These are phyloP conservation scores for Pelmatolapia mariae DNA, from an alignment of 2,113 vertebrate species.

Conservation along the genomic window DNA sequence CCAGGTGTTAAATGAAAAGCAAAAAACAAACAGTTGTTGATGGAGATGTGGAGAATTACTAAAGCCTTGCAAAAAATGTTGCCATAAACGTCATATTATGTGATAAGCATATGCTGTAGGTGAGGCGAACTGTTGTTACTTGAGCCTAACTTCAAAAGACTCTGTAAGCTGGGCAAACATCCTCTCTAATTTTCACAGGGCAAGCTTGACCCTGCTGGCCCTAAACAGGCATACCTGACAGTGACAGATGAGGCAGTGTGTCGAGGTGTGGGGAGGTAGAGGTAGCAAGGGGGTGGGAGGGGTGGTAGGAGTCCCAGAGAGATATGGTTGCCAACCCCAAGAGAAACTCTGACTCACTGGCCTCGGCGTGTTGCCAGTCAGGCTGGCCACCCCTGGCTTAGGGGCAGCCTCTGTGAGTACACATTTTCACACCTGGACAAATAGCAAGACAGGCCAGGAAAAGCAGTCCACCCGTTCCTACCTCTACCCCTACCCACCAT, in stretches of 20 bases:
- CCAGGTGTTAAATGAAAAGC: slow-evolving; percentile 40
- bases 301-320: slow-evolving; percentile 35
- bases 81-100: slow-evolving; percentile 16
- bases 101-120: slow-evolving; percentile 37
- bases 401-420: slow-evolving; percentile 58
- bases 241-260: slow-evolving; percentile 70
- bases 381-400: slow-evolving; percentile 33
- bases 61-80: slow-evolving; percentile 24
- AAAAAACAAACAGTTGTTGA: slow-evolving; percentile 9
- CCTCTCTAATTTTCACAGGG: slow-evolving; percentile 44
- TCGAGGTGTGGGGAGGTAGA: slow-evolving; percentile 29
- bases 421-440: slow-evolving; percentile 74
- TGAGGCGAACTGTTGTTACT: slow-evolving; percentile 41
- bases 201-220: slow-evolving; percentile 50
- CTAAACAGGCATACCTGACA: slow-evolving; percentile 52
- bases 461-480: slow-evolving; percentile 53
- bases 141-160: slow-evolving; percentile 54
- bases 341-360: slow-evolving; percentile 69
- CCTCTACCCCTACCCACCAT: slow-evolving; percentile 21
- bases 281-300: not conserved
- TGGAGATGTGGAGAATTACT: slow-evolving; percentile 28
- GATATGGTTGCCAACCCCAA: slow-evolving; percentile 46
- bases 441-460: slow-evolving; percentile 59
- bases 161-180: slow-evolving; percentile 58
- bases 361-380: slow-evolving; percentile 50